Percentiles rank a stretch among this genome's conserved stretches.
phyloP scores from a whole-genome alignment of 2,888 invertebrate genomes.

The Zonitis immaculata region DNA sequence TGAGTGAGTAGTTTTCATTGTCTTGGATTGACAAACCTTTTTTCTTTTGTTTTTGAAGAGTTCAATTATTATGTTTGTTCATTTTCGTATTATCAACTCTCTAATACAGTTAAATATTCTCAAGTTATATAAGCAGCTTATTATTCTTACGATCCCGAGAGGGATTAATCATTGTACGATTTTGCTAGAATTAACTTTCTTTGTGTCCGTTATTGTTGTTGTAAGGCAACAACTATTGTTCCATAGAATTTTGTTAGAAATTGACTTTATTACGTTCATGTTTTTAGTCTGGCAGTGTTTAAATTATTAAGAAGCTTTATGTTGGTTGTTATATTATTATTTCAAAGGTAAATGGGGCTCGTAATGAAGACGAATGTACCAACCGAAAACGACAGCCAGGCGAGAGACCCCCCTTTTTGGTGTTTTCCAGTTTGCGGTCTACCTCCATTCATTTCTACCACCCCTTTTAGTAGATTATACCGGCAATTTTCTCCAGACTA shows the following conservation, averaged over 20 bases:
- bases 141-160: too few species aligned
- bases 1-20: too few species aligned
- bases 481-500: constrained; percentile 19
- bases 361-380: constrained; percentile 37
- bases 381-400: constrained; percentile 6
- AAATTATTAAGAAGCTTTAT: constrained; percentile 35
- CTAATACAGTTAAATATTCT: too few species aligned
- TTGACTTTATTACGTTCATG: background rate
- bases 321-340: constrained; percentile 35
- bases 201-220: too few species aligned
- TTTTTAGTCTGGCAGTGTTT: constrained; percentile 22
- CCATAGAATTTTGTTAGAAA: background rate
- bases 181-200: too few species aligned
- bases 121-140: too few species aligned
- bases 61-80: too few species aligned
- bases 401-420: constrained; percentile 2
- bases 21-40: too few species aligned
- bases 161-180: too few species aligned
- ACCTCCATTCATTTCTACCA: constrained; percentile 20
- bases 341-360: constrained; percentile 35
- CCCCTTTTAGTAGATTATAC: constrained; percentile 23
- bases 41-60: too few species aligned
- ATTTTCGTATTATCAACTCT: too few species aligned
- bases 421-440: constrained; percentile 20
- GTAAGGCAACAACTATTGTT: background rate